phyloP scores from a whole-genome alignment of 37 sponge, comb jelly and placozoan genomes.

The Halichondria panicea region DNA sequence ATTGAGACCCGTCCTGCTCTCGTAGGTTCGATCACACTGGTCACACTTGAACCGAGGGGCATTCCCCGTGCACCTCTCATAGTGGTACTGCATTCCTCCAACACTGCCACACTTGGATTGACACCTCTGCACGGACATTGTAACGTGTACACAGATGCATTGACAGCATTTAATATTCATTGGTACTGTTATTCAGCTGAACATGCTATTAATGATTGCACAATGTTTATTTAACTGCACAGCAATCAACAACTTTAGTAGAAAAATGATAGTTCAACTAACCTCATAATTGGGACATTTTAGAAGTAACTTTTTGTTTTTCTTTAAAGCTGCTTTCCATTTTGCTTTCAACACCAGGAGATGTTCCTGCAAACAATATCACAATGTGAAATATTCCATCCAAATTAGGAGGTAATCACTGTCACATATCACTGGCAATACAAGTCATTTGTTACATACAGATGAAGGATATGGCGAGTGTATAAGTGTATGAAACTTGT shows the following conservation, averaged over 20 bases:
- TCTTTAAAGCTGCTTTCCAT: slow-evolving; percentile 61
- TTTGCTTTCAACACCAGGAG: slow-evolving; percentile 21
- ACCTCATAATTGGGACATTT: slow-evolving; percentile 70
- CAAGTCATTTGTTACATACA: background rate
- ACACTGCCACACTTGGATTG: slow-evolving; percentile 60
- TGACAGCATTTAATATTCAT: no score
- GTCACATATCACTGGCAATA: background rate
- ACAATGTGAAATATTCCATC: background rate
- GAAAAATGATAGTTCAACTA: no score
- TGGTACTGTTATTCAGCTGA: no score
- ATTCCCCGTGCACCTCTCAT: slow-evolving; percentile 36
- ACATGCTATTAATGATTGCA: no score
- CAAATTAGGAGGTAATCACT: background rate
- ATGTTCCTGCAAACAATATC: slow-evolving; percentile 32
- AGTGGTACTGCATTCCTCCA: slow-evolving; percentile 65
- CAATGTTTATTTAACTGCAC: no score
- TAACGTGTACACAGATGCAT: no score
- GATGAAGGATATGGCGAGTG: no score
- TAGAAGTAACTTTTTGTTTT: slow-evolving; percentile 53
- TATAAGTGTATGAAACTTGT: no score
- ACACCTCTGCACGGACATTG: slow-evolving; percentile 26
- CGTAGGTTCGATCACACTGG: slow-evolving; percentile 38
- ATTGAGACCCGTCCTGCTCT: slow-evolving; percentile 63
- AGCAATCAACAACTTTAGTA: no score
- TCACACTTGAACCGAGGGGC: slow-evolving; percentile 38